Evolutionary conservation across 2,888 invertebrate species (phyloP).

Genomic region (Chymomyza procnemis): DNA sequence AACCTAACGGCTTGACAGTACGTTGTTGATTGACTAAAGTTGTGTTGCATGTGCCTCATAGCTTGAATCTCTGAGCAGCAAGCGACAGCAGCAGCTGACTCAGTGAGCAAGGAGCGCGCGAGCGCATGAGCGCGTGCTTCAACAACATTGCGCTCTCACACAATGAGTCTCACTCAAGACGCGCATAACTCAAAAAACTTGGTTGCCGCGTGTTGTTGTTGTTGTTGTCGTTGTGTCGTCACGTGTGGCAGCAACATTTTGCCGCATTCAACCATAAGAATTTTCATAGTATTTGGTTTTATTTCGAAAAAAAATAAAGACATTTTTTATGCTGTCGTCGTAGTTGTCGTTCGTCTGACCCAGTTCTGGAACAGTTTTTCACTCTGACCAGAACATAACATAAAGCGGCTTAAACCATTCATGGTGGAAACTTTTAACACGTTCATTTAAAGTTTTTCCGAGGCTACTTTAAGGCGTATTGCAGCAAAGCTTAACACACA

Average conservation of each 20-base stretch:
- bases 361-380: conserved; percentile 35
- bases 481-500: conserved; percentile 37
- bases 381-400: not conserved
- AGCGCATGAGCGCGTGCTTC: not conserved
- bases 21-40: conserved; percentile 50
- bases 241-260: not conserved
- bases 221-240: not conserved
- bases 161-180: not conserved
- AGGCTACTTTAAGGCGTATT: conserved; percentile 26
- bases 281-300: conserved; percentile 27
- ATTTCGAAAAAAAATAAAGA: conserved; percentile 6
- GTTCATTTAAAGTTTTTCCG: not conserved
- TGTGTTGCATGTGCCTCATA: conserved; percentile 28
- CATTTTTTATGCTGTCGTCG: conserved; percentile 35
- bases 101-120: not conserved
- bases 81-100: not conserved
- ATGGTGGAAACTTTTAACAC: not conserved
- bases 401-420: not conserved
- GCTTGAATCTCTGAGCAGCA: conserved; percentile 34
- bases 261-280: conserved; percentile 29
- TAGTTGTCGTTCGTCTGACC: conserved; percentile 38
- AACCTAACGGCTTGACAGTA: conserved; percentile 58
- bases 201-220: not conserved
- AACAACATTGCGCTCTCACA: not conserved
- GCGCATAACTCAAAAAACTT: not conserved